Evolutionary conservation across 92 coral and sea anemone species (phyloP).

Genomic region (Parazoanthus swiftii): DNA sequence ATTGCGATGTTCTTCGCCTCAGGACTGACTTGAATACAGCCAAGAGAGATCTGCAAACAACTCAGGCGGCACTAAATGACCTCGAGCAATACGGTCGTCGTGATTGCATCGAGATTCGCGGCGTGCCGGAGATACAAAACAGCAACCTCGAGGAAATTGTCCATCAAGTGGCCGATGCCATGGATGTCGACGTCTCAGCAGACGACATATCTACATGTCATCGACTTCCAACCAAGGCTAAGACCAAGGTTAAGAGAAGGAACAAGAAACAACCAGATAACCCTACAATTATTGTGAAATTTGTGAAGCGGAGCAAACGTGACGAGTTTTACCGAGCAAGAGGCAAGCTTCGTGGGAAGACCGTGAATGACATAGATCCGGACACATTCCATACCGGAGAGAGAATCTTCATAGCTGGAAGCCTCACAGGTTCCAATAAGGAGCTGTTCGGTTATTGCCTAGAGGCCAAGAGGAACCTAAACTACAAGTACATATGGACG

Average conservation of each 20-base stretch:
- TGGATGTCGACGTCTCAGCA: neutral
- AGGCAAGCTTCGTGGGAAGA: neutral
- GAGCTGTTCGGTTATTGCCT: neutral
- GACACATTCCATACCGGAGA: no score
- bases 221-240: neutral
- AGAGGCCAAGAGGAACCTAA: no score
- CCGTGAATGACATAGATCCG: neutral
- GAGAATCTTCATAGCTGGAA: neutral
- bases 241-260: neutral
- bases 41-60: neutral
- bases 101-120: neutral
- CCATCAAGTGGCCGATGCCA: neutral
- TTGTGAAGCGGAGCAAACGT: neutral
- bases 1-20: neutral
- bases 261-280: no score
- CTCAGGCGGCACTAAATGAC: neutral
- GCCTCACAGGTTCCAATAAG: neutral
- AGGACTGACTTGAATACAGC: neutral
- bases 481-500: no score
- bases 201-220: neutral
- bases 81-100: neutral
- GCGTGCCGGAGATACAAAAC: neutral
- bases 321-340: neutral
- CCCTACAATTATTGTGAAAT: no score
- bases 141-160: slow-evolving; percentile 1